Evolutionary conservation across 2,797 vertebrate genomes (phyloP).

Genomic region (Propithecus perrieri): DNA sequence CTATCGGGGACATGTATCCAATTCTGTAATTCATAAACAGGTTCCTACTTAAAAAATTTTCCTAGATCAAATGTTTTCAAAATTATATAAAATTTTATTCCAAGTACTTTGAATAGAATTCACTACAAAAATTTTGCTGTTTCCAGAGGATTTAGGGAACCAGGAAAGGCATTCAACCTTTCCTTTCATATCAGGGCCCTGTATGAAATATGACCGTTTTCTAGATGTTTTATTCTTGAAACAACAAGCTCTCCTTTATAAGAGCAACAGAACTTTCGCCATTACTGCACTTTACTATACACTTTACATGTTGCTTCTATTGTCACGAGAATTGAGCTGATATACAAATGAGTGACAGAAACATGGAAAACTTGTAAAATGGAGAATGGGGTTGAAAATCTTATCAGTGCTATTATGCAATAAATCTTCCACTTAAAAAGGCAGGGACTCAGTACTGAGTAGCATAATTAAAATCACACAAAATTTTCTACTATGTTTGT

Average conservation of each 20-base stretch:
- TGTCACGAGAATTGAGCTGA: neutral
- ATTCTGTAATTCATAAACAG: neutral
- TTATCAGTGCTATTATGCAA: neutral
- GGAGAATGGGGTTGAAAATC: neutral
- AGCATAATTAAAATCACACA: neutral
- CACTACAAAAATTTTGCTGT: neutral
- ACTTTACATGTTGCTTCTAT: neutral
- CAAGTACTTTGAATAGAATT: neutral
- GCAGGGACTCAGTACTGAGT: neutral
- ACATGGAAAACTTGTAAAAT: constrained; percentile 14
- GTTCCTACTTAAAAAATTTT: neutral
- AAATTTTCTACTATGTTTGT: neutral
- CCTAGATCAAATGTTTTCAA: neutral
- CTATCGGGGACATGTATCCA: neutral
- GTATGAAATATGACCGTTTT: constrained; percentile 1
- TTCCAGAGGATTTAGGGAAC: constrained; percentile 1
- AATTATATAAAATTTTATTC: constrained; percentile 29
- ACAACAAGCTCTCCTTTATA: neutral
- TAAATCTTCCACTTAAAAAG: neutral
- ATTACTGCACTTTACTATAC: neutral
- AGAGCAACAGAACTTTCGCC: neutral
- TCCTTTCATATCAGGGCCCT: neutral
- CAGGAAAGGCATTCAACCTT: neutral
- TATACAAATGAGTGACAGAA: neutral
- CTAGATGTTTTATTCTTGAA: neutral